phyloP scores from a whole-genome alignment of 2,113 vertebrate species.

The Romanogobio albipinnatus region DNA sequence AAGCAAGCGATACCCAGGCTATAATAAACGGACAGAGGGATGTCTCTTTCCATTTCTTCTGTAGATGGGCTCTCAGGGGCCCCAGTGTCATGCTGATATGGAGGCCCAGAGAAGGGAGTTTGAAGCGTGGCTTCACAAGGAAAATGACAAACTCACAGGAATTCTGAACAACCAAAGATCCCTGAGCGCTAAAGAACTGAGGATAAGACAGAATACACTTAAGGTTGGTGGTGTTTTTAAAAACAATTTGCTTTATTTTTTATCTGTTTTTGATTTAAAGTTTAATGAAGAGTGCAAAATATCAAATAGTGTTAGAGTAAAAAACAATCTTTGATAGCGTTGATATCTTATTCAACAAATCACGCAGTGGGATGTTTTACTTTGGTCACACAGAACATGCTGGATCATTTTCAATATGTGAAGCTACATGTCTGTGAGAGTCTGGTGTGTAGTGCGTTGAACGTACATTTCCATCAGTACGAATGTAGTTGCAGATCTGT shows the following conservation, averaged over 20 bases:
- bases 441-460: background rate
- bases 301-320: conserved; percentile 21
- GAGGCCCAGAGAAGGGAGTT: conserved; percentile 72
- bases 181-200: conserved; percentile 65
- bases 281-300: conserved; percentile 18
- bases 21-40: background rate
- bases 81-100: conserved; percentile 2
- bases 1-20: background rate
- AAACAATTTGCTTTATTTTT: background rate
- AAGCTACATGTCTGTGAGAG: background rate
- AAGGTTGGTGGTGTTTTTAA: conserved; percentile 73
- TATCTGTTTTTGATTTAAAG: conserved; percentile 32
- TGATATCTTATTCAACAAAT: conserved; percentile 37
- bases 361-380: conserved; percentile 4
- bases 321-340: conserved; percentile 35
- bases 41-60: conserved; percentile 7
- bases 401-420: background rate
- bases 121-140: conserved; percentile 80
- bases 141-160: conserved; percentile 77
- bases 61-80: conserved; percentile 54
- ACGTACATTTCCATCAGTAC: background rate
- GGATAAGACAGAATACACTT: conserved; percentile 69
- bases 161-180: conserved; percentile 61
- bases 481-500: background rate
- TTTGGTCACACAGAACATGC: background rate